These are phyloP conservation scores for Nymphalis polychloros DNA, from an alignment of 2,888 invertebrate genomes.

Conservation along the genomic window DNA sequence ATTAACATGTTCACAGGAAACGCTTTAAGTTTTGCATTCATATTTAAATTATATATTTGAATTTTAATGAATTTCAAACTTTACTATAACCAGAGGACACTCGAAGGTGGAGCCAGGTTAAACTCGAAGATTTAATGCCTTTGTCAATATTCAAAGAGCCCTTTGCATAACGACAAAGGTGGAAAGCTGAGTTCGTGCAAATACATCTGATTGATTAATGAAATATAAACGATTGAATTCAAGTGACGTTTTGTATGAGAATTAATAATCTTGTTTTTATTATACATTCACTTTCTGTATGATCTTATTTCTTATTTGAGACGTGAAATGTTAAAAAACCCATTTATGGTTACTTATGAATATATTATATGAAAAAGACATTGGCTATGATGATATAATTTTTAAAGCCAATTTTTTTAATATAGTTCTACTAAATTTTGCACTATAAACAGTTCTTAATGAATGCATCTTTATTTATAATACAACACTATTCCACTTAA, in stretches of 20 bases:
- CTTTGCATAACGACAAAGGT: slow-evolving; percentile 9
- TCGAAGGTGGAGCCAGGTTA: not conserved
- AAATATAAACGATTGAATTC: not conserved
- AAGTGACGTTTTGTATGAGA: not conserved
- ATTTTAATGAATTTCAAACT: slow-evolving; percentile 5
- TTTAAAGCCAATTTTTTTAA: no score
- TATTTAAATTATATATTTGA: slow-evolving; percentile 10
- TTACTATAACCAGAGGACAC: not conserved
- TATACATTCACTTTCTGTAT: no score
- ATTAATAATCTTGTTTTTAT: not conserved
- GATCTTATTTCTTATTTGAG: no score
- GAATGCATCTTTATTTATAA: no score
- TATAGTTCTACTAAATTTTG: no score
- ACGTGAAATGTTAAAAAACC: no score
- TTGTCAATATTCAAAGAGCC: slow-evolving; percentile 18
- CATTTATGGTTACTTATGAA: no score
- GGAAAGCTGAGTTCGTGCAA: not conserved
- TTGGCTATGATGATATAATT: no score
- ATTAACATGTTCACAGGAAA: not conserved
- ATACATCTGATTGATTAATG: not conserved
- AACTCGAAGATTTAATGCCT: slow-evolving; percentile 4
- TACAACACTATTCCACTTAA: no score
- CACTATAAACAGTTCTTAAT: no score
- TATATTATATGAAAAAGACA: no score
- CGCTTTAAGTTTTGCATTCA: not conserved